Percentiles rank a stretch among this genome's conserved stretches.
Evolutionary conservation across 2,113 vertebrate species (phyloP).

Genomic region (Microcebus lehilahytsara): DNA sequence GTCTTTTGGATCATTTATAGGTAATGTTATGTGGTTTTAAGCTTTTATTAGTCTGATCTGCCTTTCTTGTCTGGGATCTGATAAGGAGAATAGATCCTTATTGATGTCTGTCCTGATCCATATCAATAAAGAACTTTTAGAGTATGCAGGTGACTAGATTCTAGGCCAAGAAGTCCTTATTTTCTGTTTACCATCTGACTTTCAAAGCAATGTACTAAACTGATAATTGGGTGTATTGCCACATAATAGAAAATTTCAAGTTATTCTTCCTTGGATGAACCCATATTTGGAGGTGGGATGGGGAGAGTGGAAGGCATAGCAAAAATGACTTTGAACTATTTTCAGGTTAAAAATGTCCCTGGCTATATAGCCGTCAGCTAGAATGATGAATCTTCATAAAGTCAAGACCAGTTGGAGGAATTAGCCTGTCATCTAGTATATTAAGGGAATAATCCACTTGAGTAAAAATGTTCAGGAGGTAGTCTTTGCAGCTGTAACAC

Average conservation of each 20-base stretch:
- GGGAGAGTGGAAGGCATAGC: background rate
- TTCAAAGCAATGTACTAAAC: background rate
- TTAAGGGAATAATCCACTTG: background rate
- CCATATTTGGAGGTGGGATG: background rate
- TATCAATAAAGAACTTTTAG: conserved; percentile 8
- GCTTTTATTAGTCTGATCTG: background rate
- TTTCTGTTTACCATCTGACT: background rate
- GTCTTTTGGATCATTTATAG: background rate
- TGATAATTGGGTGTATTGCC: background rate
- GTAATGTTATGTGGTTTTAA: background rate
- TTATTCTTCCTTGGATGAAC: background rate
- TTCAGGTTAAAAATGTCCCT: background rate
- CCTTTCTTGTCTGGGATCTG: background rate
- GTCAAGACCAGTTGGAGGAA: background rate
- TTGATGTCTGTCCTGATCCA: background rate
- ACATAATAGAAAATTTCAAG: background rate
- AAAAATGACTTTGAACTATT: background rate
- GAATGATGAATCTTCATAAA: background rate
- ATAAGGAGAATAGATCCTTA: background rate
- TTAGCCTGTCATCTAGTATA: background rate
- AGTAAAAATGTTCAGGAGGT: background rate
- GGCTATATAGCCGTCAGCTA: background rate
- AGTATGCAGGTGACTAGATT: background rate
- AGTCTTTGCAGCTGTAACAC: background rate
- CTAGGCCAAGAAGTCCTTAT: background rate